Evolutionary conservation across 1,140 invertebrate species (phyloP).

Genomic region (Pseudomyrmex cubaensis): DNA sequence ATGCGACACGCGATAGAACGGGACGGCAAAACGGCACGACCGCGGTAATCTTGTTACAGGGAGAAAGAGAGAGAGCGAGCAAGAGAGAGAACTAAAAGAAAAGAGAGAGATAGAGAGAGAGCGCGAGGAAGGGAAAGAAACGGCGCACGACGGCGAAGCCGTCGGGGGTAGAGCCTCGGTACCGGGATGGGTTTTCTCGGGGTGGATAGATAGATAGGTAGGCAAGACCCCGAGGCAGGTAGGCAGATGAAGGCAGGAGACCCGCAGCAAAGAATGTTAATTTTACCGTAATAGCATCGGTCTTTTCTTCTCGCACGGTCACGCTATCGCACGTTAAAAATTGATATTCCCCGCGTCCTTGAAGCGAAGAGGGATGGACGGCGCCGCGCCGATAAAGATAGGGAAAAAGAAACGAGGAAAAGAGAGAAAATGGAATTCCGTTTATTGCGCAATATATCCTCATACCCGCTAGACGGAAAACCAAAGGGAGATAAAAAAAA

Average conservation of each 20-base stretch:
- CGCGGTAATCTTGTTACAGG: slow-evolving; percentile 70
- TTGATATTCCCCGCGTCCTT: slow-evolving; percentile 53
- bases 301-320: slow-evolving; percentile 39
- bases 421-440: slow-evolving; percentile 48
- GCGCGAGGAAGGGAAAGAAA: slow-evolving; percentile 32
- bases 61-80: slow-evolving; percentile 39
- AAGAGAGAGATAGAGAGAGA: not conserved
- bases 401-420: slow-evolving; percentile 20
- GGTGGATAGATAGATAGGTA: slow-evolving; percentile 43
- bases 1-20: slow-evolving; percentile 79
- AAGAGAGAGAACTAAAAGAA: slow-evolving; percentile 32
- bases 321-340: slow-evolving; percentile 53
- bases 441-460: slow-evolving; percentile 56
- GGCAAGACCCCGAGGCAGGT: not conserved
- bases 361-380: slow-evolving; percentile 5
- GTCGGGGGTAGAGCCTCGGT: slow-evolving; percentile 27
- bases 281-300: slow-evolving; percentile 63
- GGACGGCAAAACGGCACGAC: slow-evolving; percentile 62
- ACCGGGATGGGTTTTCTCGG: slow-evolving; percentile 45
- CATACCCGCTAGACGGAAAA: not conserved
- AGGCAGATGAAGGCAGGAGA: slow-evolving; percentile 65
- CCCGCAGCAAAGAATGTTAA: slow-evolving; percentile 70
- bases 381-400: not conserved
- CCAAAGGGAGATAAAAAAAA: not conserved
- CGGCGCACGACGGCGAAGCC: slow-evolving; percentile 46